Base-by-base conservation (phyloP, 1,140 invertebrate genomes). In the Drosophila yakuba region DNA sequence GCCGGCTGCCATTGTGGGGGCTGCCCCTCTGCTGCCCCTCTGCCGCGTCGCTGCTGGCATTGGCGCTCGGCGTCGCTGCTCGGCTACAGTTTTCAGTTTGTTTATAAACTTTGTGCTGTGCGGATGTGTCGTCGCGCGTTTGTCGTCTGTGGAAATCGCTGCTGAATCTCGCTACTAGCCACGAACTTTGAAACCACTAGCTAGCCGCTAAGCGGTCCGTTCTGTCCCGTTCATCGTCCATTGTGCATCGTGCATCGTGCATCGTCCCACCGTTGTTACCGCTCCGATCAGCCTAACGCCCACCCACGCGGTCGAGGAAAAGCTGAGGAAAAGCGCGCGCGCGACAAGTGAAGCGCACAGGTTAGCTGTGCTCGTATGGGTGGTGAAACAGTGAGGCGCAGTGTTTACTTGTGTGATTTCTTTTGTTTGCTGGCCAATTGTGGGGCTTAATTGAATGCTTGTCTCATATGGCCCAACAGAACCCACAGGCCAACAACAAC, bases 341-440 rank as follows among this genome's bases (percentile, higher is more conserved):
- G 73, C 54, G 73, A 52, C 72, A 75, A 75, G 73, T 75, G 73
- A 75, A 75, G 73, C 73, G 54, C 73, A 75, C 74, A 71, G 64
- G 78, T 78, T 84, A 45, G 11, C 56, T 80, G 45, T 68, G 61
- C 63, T 69, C 55, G 61, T 54, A 41, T 60, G 55, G 25, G 60
- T 63, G 55, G 25, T 25, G 25, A 25, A 54, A 52, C 20, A 52
- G 41, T 63, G 41, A 35, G 17, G n/a, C 43, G n/a, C n/a, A 62
- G 68, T 62, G 57, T 50, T 61, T 75, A 55, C 55, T 64, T 66
- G 78, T 86, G 74, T 78, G 74, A 78, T 86, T 85, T 77, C 82
- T 78, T 86, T 85, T 84, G 73, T 80, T 85, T 85, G 82, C 78
- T 74, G 68, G 45, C 64, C 78, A 81, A 86, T 86, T 86, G 82